Base-by-base conservation (phyloP, 2,888 invertebrate species). In the Podotricha telesiphe region DNA sequence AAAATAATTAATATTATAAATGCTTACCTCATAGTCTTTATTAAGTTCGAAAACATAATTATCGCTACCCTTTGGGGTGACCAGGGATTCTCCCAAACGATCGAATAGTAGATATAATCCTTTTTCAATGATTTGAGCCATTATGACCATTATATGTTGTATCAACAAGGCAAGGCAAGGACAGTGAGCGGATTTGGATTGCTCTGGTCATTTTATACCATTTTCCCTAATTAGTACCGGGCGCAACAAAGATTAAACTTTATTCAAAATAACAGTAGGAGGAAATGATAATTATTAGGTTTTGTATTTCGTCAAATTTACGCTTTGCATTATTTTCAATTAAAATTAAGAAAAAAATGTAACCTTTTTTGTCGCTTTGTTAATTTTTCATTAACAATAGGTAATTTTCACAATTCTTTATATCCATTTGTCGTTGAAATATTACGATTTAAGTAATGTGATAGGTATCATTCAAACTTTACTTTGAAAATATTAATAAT, bases 31-130 rank as follows among this genome's bases (percentile, higher is more conserved):
- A 76, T 94, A 94, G 71, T 93, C 86, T 64, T 93, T 83, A 0
- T 95, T 94, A 6, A 96, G 92, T 73, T 95, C 93, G 74, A 96
- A 96, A 15, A 94, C 86, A 19, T 93, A 87, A 70, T 93, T 93
- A 0, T 92, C 77, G 0, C 95, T 94, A 15, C 95, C 95, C 78
- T 95, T 95, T 0, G 95, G 94, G 20, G 94, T 92, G 73, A 95
- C 94, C 67, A 95, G 81, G 0, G 95, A 93, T 80, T 95, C 95
- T 42, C 89, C 86, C 0, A 95, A 95, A 40, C 95, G 93, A 78
- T 95, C 95, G 78, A 94, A 94, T 70, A 95, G 83, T 66, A 92
- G 81, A 68, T 80, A 70, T 13, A 94, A 77, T 74, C 81, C 82
- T n/a, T 82, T 48, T 19, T 62, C 34, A 28, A 62, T 48, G 6